Evolutionary conservation across 2,797 vertebrate species (phyloP).

Genomic region (Chromis chromis): DNA sequence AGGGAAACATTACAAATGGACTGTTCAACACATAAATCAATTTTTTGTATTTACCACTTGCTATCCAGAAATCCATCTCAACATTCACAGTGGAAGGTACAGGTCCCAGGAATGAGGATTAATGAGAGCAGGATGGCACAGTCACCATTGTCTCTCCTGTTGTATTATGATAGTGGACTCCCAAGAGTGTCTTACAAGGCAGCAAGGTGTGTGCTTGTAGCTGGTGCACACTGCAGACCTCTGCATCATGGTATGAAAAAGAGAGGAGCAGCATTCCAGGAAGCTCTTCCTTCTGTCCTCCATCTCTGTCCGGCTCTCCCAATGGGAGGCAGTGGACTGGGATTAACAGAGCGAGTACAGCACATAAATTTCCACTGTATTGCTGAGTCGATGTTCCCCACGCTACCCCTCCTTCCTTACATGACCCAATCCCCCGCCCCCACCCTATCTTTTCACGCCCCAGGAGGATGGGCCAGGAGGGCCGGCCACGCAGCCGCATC

Average conservation of each 20-base stretch:
- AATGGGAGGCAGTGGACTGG: slow-evolving; percentile 61
- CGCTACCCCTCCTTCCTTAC: slow-evolving; percentile 30
- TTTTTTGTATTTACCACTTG: slow-evolving; percentile 72
- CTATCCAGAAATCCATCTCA: slow-evolving; percentile 74
- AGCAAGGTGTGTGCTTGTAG: slow-evolving; percentile 33
- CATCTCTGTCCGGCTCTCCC: slow-evolving; percentile 73
- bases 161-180: slow-evolving; percentile 70
- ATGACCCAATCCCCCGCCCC: slow-evolving; percentile 41
- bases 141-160: slow-evolving; percentile 62
- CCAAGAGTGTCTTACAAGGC: slow-evolving; percentile 45
- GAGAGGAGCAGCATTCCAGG: slow-evolving; percentile 59
- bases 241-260: slow-evolving; percentile 45
- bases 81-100: slow-evolving; percentile 38
- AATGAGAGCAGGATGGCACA: slow-evolving; percentile 68
- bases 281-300: slow-evolving; percentile 61
- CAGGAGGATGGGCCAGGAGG: slow-evolving; percentile 58
- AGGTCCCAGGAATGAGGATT: slow-evolving; percentile 75
- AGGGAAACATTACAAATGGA: slow-evolving; percentile 76
- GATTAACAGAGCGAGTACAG: slow-evolving; percentile 68
- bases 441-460: slow-evolving; percentile 37
- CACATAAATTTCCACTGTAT: slow-evolving; percentile 73
- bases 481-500: slow-evolving; percentile 56
- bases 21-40: slow-evolving; percentile 76
- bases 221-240: slow-evolving; percentile 50
- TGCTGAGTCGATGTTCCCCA: slow-evolving; percentile 71